phyloP scores from a whole-genome alignment of 2,113 vertebrate species.

The Dendrocopos noguchii region DNA sequence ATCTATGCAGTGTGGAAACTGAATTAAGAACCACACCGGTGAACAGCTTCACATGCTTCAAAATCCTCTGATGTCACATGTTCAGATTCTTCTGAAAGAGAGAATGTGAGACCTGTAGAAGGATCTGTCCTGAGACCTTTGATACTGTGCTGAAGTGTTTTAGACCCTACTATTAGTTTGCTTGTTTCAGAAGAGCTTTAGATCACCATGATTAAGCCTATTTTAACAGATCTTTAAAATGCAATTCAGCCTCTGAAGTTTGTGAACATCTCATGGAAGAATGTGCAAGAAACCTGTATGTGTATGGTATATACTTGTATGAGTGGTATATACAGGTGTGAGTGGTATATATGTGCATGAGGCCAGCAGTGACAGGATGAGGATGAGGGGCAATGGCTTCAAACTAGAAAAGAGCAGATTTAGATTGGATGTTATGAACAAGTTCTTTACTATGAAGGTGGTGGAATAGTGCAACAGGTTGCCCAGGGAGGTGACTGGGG shows the following conservation, averaged over 20 bases:
- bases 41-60: accelerated
- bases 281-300: background rate
- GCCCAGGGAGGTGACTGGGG: too few species aligned
- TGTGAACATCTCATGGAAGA: background rate
- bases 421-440: too few species aligned
- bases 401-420: too few species aligned
- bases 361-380: too few species aligned
- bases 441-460: too few species aligned
- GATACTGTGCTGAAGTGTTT: background rate
- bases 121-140: background rate
- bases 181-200: background rate
- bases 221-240: background rate
- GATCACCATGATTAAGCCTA: background rate
- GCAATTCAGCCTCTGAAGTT: background rate
- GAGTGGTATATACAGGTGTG: background rate
- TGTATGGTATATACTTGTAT: background rate
- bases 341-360: background rate
- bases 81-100: background rate
- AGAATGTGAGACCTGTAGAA: background rate
- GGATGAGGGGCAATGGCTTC: too few species aligned
- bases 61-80: background rate
- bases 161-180: background rate
- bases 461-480: too few species aligned
- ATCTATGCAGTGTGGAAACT: background rate
- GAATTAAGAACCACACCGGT: background rate